Evolutionary conservation across 2,113 vertebrate species (phyloP).

Genomic region (Gopherus evgoodei): DNA sequence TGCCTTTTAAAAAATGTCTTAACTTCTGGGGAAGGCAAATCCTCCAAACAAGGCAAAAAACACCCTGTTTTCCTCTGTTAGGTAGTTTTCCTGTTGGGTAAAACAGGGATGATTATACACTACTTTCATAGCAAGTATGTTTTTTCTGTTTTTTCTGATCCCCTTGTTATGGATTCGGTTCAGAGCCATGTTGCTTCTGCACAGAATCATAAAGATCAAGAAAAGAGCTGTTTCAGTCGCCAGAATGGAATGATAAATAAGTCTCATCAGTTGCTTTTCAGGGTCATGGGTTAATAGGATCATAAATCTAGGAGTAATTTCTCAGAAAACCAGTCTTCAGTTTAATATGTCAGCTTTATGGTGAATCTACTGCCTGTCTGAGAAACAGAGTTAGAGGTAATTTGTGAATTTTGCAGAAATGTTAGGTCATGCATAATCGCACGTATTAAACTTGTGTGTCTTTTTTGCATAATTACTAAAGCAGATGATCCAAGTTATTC

Average conservation of each 20-base stretch:
- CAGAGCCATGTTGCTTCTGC: not conserved
- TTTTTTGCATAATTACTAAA: slow-evolving; percentile 46
- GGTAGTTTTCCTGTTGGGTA: not conserved
- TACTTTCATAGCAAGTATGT: not conserved
- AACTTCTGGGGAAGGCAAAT: not conserved
- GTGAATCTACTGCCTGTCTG: slow-evolving; percentile 24
- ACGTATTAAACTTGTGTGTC: slow-evolving; percentile 49
- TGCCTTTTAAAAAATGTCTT: not conserved
- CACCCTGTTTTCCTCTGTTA: not conserved
- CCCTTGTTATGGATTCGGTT: not conserved
- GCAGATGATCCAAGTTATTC: slow-evolving; percentile 37
- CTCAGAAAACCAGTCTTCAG: slow-evolving; percentile 26
- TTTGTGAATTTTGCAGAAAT: slow-evolving; percentile 44
- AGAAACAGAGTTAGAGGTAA: slow-evolving; percentile 29
- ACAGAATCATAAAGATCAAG: slow-evolving; percentile 22
- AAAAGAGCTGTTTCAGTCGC: not conserved
- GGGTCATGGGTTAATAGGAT: slow-evolving; percentile 42
- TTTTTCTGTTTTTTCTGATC: not conserved
- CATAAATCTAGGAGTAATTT: slow-evolving; percentile 6
- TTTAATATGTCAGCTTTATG: slow-evolving; percentile 49
- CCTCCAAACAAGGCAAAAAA: not conserved
- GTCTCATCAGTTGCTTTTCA: slow-evolving; percentile 16
- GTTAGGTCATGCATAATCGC: slow-evolving; percentile 48
- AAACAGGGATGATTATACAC: not conserved
- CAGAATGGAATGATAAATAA: slow-evolving; percentile 23